Percentiles rank a stretch among this genome's conserved stretches.
Conservation (phyloP, 2,888 invertebrate species). For the Cataglyphis albicans region DNA sequence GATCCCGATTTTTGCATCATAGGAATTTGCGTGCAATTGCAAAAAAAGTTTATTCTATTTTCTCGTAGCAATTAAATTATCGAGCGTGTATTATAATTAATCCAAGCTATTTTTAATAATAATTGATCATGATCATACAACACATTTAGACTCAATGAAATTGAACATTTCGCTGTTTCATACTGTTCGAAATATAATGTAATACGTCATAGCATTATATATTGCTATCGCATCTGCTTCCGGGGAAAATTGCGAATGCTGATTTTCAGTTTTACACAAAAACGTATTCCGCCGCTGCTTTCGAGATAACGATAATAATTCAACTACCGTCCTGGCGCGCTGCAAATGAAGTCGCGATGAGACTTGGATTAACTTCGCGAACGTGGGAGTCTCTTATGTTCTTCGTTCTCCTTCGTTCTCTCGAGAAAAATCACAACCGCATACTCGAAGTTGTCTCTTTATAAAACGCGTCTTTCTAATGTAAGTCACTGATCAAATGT, state of each 20-base stretch:
- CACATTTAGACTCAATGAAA: neutral
- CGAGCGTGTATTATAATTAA: constrained; percentile 8
- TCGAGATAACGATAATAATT: constrained; percentile 45
- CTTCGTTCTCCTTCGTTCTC: neutral
- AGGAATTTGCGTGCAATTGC: neutral
- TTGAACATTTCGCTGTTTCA: neutral
- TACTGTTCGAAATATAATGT: neutral
- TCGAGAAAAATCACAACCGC: constrained; percentile 27
- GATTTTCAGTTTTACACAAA: constrained; percentile 22
- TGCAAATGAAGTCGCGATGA: constrained; percentile 37
- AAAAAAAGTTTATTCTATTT: neutral
- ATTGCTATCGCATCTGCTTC: constrained; percentile 17
- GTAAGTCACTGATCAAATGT: neutral
- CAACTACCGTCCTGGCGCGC: constrained; percentile 2
- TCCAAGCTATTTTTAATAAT: neutral
- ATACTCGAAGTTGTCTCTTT: neutral
- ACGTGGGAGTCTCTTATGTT: constrained; percentile 4
- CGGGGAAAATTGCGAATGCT: neutral
- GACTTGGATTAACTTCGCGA: constrained; percentile 40
- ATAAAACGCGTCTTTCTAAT: neutral
- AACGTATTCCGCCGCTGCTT: constrained; percentile 6
- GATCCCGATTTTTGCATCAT: neutral
- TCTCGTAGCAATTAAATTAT: neutral
- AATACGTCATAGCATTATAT: neutral
- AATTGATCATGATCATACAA: neutral